Conservation (phyloP, 1,140 invertebrate genomes). For the Lordiphosa mommai region DNA sequence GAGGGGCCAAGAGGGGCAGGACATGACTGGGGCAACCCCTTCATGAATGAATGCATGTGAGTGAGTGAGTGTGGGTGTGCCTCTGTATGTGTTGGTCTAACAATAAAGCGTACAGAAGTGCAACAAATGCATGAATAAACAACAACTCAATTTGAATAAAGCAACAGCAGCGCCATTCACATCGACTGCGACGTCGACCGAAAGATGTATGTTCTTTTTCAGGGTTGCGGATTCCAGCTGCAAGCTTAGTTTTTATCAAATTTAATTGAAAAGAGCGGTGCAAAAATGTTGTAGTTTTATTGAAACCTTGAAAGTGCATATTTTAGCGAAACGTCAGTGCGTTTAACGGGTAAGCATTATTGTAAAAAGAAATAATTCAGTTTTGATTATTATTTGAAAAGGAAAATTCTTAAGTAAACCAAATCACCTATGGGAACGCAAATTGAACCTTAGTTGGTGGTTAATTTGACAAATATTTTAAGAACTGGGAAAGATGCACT, state of each 20-base stretch:
- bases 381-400: too few relatives aligned
- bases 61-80: background rate
- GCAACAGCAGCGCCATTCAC: constrained; percentile 41
- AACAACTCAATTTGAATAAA: constrained; percentile 74
- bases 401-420: too few relatives aligned
- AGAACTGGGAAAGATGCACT: too few relatives aligned
- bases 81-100: constrained; percentile 38
- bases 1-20: background rate
- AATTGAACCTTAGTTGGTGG: too few relatives aligned
- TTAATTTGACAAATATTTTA: too few relatives aligned
- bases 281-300: too few relatives aligned
- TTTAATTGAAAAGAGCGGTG: background rate
- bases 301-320: too few relatives aligned
- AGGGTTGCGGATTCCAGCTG: constrained; percentile 4
- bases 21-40: constrained; percentile 15
- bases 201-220: constrained; percentile 6
- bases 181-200: background rate
- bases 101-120: constrained; percentile 60
- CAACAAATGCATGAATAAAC: constrained; percentile 77
- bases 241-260: background rate
- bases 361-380: too few relatives aligned
- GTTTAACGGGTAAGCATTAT: too few relatives aligned
- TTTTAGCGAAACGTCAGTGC: too few relatives aligned
- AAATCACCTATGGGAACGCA: too few relatives aligned
- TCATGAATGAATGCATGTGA: constrained; percentile 38